Base-by-base conservation (phyloP, 2,797 vertebrate genomes). In the Cossypha heuglini region DNA sequence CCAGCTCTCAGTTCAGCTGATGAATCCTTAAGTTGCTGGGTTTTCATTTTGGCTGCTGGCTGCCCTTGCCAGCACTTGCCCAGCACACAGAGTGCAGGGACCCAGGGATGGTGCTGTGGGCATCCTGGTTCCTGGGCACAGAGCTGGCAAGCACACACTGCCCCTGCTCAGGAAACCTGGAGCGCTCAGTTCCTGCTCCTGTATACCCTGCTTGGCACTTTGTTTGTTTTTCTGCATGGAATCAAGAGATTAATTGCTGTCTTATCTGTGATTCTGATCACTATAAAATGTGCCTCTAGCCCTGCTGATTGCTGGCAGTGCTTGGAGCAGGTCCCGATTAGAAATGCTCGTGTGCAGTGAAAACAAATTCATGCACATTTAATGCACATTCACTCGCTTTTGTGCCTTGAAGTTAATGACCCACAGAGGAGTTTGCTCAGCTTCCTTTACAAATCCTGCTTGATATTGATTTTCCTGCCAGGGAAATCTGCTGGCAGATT, bases 101-200 rank as follows among this genome's bases (percentile, higher is more conserved):
- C 43, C 35, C 2, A 0, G n/a, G 79, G 38, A 5, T 10, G 0
- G 7, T 8, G 8, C 0, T 2, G 0, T 28, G 38, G 58, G 18
- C 3, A 1, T 31, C 75, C 24, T 51, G 63, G 76, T 28, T 59
- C 24, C 51, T 0, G 3, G 46, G 69, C 68, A n/a, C 38, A 18
- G 58, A 52, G 49, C 57, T 45, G 33, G 48, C 1, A 4, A 52
- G 81, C 13, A 7, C 80, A 33, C 3, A 0, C 40, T 73, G 71
- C 74, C 67, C 37, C 48, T 20, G 33, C 55, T 6, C 15, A 0
- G 62, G 46, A 40, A 68, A 82, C 75, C 62, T 8, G 31, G 18
- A 40, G 62, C 68, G 83, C 57, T 12, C 45, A 35, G 43, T 24
- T 82, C 81, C 84, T 40, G 51, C 46, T 57, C 29, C 38, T 35